Evolutionary conservation across 92 coral and sea anemone species (phyloP), one percentile per base, ranked within the genome.

Genomic region (Blastomussa wellsi): DNA sequence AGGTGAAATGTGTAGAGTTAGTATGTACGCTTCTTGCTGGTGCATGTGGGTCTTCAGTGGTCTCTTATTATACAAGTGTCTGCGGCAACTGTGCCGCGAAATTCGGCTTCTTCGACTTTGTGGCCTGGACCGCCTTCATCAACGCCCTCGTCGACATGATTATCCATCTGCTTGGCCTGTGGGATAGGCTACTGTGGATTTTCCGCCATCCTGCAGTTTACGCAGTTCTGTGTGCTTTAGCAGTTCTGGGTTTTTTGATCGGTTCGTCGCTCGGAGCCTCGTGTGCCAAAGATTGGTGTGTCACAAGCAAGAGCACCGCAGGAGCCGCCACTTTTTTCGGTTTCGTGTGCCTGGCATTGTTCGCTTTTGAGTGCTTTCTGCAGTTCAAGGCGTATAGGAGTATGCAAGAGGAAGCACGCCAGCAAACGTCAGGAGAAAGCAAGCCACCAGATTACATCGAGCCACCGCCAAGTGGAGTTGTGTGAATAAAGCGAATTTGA

Each of bases 121-220:
- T 97, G 19, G 95, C 99, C 0, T 97, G 99, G 99, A 89, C 96
- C 13, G 91, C 97, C 14, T 97, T 97, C 44, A 37, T 94, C 10
- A 89, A 90, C 82, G 91, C 95, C 64, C 84, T 94, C 5, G 86
- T 97, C 86, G 98, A 90, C 87, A 76, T 95, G 82, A 93, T 97
- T n/a, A 90, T 97, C 57, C 93, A 88, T 72, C 90, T 91, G 37
- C 51, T 97, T 47, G 98, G 98, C 29, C 72, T 94, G 74, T 97
- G 99, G 99, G 97, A 93, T 12, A 94, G 92, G 49, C 76, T 97
- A 51, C 38, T 88, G 53, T 97, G 95, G 91, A 83, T 97, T 75
- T 90, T 86, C 80, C 92, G 90, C 33, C 98, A 97, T 47, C 98
- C 99, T 22, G 88, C 87, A 0, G 72, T 95, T 38, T 84, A 82